Evolutionary conservation across 64 coral and sea anemone species (phyloP).

Genomic region (Catalaphyllia jardinei): DNA sequence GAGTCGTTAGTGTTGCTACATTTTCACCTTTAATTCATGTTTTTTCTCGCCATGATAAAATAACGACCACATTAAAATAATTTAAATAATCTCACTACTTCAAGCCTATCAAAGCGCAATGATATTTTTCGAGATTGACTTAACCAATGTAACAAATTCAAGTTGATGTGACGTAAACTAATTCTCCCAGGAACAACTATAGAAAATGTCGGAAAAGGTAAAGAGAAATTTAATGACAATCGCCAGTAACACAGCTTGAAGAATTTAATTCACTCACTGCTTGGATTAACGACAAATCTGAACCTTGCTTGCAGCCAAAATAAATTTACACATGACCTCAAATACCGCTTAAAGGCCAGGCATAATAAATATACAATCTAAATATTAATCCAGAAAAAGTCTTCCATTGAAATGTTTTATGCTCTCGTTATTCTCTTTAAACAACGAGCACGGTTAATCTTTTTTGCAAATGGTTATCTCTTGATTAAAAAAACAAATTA

Average conservation of each 20-base stretch:
- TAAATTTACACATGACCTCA: conserved; percentile 23
- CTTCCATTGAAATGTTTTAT: too few relatives aligned
- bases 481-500: background rate
- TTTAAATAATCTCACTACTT: conserved; percentile 24
- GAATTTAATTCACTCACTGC: background rate
- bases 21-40: background rate
- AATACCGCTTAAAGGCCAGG: background rate
- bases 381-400: conserved; percentile 4
- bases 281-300: background rate
- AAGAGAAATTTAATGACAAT: background rate
- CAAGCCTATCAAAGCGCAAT: background rate
- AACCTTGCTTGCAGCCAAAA: background rate
- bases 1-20: background rate
- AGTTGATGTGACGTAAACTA: background rate
- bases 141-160: background rate
- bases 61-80: conserved; percentile 19
- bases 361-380: conserved; percentile 32
- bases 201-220: background rate
- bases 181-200: background rate
- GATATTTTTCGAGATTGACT: background rate
- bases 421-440: too few relatives aligned
- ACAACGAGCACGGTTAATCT: too few relatives aligned
- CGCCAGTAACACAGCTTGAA: too few relatives aligned
- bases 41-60: background rate
- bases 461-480: background rate